Conservation (phyloP, 2,888 invertebrate species). For the Chromoteleia sp. region DNA sequence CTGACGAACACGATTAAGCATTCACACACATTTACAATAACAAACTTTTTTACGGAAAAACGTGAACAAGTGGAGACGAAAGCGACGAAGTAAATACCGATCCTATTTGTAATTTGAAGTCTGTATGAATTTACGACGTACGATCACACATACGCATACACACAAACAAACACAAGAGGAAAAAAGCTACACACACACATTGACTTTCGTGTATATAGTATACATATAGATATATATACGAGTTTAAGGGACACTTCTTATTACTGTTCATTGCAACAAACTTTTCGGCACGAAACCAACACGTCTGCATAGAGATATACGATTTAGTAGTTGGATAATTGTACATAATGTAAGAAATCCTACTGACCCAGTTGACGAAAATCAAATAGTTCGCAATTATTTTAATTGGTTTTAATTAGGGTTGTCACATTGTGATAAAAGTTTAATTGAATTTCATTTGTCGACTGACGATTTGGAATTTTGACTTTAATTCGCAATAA, state of each 20-base stretch:
- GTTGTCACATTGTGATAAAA: too few species aligned
- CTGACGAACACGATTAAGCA: not conserved
- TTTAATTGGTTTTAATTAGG: not conserved
- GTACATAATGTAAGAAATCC: constrained; percentile 68
- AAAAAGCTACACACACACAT: constrained; percentile 30
- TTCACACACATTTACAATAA: constrained; percentile 39
- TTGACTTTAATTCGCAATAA: too few species aligned
- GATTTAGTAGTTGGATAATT: constrained; percentile 55
- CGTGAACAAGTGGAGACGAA: constrained; percentile 24
- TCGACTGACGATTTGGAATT: too few species aligned
- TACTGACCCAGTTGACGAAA: constrained; percentile 10
- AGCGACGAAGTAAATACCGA: constrained; percentile 35
- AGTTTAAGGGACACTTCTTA: constrained; percentile 53
- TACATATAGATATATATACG: constrained; percentile 57
- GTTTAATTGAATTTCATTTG: too few species aligned
- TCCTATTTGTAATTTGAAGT: constrained; percentile 59
- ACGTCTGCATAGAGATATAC: constrained; percentile 53
- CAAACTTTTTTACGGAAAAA: constrained; percentile 53
- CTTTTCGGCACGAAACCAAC: constrained; percentile 49
- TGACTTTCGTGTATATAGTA: constrained; percentile 74
- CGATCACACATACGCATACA: constrained; percentile 10
- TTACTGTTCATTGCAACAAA: constrained; percentile 52
- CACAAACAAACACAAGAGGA: constrained; percentile 15
- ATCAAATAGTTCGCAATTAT: constrained; percentile 12
- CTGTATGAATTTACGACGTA: constrained; percentile 36